These are phyloP conservation scores for Numenius arquata DNA, from an alignment of 2,113 vertebrate genomes.

Conservation along the genomic window DNA sequence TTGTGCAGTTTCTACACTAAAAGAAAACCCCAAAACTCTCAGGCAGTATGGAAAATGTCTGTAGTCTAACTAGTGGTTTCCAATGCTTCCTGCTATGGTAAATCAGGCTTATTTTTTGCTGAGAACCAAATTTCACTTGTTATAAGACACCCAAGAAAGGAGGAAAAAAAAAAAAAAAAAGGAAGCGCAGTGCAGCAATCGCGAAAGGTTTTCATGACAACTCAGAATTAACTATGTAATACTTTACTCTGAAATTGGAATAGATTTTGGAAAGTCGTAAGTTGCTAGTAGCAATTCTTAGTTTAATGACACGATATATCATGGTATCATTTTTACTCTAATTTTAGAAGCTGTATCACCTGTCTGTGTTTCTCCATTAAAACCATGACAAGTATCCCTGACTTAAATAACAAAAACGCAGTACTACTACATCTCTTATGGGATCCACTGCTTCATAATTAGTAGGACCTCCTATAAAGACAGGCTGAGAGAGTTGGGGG, in stretches of 20 bases:
- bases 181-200: background rate
- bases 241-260: background rate
- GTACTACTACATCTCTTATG: background rate
- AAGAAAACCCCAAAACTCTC: background rate
- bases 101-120: background rate
- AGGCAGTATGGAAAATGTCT: background rate
- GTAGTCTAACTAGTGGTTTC: background rate
- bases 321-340: background rate
- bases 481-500: too few species aligned
- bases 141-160: background rate
- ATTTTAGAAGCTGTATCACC: background rate
- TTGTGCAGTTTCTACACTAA: background rate
- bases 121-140: background rate
- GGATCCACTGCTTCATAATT: background rate
- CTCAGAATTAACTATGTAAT: background rate
- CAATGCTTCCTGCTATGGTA: background rate
- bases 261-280: background rate
- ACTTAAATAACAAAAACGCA: background rate
- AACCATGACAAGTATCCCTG: background rate
- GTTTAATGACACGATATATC: background rate
- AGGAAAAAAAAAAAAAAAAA: rapidly evolving
- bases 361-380: background rate
- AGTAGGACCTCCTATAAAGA: background rate
- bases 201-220: background rate
- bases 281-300: background rate